Evolutionary conservation across 2,797 vertebrate species (phyloP).

Genomic region (Rhincodon typus): DNA sequence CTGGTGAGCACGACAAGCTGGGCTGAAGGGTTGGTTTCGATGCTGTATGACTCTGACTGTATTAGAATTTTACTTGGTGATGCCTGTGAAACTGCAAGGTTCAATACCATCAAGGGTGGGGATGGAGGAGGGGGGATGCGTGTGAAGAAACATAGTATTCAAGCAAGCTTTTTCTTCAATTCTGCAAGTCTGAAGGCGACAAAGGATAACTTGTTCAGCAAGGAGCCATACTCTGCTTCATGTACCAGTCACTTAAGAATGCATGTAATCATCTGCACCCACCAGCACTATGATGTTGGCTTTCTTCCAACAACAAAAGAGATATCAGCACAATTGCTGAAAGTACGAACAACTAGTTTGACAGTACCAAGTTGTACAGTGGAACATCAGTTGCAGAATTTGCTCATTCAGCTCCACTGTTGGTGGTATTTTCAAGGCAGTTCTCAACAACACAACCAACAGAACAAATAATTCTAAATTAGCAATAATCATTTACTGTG

Average conservation of each 20-base stretch:
- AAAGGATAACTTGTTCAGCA: background rate
- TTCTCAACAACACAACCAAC: background rate
- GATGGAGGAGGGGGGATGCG: background rate
- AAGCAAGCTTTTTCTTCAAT: background rate
- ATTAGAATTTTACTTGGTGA: background rate
- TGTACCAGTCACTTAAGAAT: background rate
- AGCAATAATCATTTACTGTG: too few species aligned
- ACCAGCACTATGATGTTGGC: background rate
- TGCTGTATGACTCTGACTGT: too few species aligned
- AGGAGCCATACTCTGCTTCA: background rate
- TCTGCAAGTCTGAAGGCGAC: background rate
- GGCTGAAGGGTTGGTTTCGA: too few species aligned
- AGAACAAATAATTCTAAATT: background rate
- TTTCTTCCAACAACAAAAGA: background rate
- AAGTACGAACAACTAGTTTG: background rate
- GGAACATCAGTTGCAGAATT: background rate
- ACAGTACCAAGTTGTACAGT: background rate
- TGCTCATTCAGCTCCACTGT: background rate
- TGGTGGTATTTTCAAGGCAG: background rate
- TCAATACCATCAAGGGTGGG: background rate
- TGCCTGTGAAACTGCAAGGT: background rate
- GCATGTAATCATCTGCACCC: background rate
- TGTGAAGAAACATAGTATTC: background rate
- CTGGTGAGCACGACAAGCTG: too few species aligned
- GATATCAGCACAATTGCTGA: background rate